Evolutionary conservation across 2,113 vertebrate species (phyloP), one percentile per base, ranked within the genome.

Genomic region (Acrocephalus arundinaceus): DNA sequence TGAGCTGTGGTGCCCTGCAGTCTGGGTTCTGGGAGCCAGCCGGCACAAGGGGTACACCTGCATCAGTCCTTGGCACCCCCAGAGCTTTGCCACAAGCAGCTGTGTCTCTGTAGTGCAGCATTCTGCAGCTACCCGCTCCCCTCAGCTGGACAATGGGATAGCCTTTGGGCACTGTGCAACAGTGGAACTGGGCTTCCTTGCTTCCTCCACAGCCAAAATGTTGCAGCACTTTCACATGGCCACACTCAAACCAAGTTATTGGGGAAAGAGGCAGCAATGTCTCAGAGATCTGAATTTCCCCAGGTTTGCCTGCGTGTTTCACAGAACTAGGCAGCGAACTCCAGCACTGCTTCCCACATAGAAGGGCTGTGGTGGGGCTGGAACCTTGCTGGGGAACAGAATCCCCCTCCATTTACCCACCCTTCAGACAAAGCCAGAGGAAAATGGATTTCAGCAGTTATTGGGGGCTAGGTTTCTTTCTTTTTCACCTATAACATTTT

Each of bases 71-170:
- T 65, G 8, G 55, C 59, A 58, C 20, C 23, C 33, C 10, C 16
- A 15, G 30, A 8, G 33, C 58, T 89, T 27, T 51, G 63, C 39
- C 66, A 15, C 3, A 0, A 3, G 4, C 49, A 33, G 54, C 21
- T 39, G 18, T 27, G 39, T 57, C 66, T 37, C 33, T 10, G 49
- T 3, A 15, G 24, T 23, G 23, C 37, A n/a, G 49, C 57, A 8
- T 1, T 2, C 54, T 0, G 0, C 55, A 49, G 45, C 49, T 58
- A 30, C 25, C 46, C 0, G 0, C 11, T 23, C 13, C 13, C 57
- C 65, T 52, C 37, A 2, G 28, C 6, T 7, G 23, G 33, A 28
- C 46, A 33, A 2, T 0, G 10, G 37, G 33, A 37, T 5, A 15
- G 31, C 12, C 33, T 48, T 45, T 25, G 31, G 78, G 46, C 25